phyloP scores from a whole-genome alignment of 2,113 vertebrate species.

The Lota lota region DNA sequence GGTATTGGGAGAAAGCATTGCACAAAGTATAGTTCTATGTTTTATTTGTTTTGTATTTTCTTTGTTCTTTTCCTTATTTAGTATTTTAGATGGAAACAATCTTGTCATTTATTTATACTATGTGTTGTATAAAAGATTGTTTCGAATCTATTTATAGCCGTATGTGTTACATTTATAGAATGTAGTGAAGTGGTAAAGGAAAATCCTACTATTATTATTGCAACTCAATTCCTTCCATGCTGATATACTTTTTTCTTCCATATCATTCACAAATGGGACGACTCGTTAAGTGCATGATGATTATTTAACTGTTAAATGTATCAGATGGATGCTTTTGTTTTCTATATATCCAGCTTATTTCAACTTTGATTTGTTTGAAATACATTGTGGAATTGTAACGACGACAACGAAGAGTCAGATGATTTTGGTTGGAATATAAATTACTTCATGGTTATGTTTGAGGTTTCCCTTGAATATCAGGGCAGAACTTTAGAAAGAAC shows the following conservation, averaged over 20 bases:
- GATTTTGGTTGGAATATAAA: no score
- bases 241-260: slow-evolving; percentile 6
- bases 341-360: slow-evolving; percentile 4
- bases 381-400: no score
- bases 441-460: background rate
- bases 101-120: background rate
- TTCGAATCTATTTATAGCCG: background rate
- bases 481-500: background rate
- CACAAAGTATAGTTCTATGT: no score
- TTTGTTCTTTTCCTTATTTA: no score
- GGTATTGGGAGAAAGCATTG: no score
- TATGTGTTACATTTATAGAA: slow-evolving; percentile 4
- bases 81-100: no score
- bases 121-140: background rate
- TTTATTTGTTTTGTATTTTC: no score
- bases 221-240: slow-evolving; percentile 6
- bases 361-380: background rate
- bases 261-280: slow-evolving; percentile 11
- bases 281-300: slow-evolving; percentile 32
- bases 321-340: slow-evolving; percentile 1
- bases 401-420: no score
- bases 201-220: background rate
- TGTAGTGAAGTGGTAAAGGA: background rate
- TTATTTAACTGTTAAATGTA: slow-evolving; percentile 60
- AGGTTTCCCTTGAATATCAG: background rate